Evolutionary conservation across 2,113 vertebrate species (phyloP).

Genomic region (Apaloderma vittatum): DNA sequence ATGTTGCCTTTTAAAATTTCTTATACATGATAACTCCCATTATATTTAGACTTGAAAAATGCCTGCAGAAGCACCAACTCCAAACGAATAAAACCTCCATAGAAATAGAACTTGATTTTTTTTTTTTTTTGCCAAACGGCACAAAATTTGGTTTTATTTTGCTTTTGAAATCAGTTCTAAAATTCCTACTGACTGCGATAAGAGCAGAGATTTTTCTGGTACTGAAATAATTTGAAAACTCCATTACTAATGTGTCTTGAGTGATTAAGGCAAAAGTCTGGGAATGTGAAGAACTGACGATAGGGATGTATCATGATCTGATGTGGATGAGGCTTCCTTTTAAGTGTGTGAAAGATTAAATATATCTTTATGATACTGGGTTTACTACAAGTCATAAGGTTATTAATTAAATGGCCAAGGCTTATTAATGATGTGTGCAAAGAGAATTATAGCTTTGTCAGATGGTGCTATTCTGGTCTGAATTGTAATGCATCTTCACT

Average conservation of each 20-base stretch:
- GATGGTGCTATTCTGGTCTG: not conserved
- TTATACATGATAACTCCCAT: not conserved
- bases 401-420: constrained; percentile 21
- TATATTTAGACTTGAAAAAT: not conserved
- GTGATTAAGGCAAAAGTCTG: not conserved
- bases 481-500: not conserved
- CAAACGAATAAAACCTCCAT: not conserved
- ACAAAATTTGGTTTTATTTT: not conserved
- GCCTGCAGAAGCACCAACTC: not conserved
- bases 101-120: not conserved
- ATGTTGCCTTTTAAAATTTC: not conserved
- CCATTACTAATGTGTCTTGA: not conserved
- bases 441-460: not conserved
- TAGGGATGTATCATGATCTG: not conserved
- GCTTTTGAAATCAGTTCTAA: not conserved
- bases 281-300: not conserved
- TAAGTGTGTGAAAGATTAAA: not conserved
- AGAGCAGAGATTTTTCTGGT: not conserved
- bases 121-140: not conserved
- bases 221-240: not conserved
- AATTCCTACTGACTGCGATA: not conserved
- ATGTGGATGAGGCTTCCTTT: not conserved
- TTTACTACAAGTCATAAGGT: constrained; percentile 21
- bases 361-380: not conserved
- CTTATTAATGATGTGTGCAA: constrained; percentile 29